phyloP scores from a whole-genome alignment of 1,140 invertebrate species.

The Bombyx mandarina region DNA sequence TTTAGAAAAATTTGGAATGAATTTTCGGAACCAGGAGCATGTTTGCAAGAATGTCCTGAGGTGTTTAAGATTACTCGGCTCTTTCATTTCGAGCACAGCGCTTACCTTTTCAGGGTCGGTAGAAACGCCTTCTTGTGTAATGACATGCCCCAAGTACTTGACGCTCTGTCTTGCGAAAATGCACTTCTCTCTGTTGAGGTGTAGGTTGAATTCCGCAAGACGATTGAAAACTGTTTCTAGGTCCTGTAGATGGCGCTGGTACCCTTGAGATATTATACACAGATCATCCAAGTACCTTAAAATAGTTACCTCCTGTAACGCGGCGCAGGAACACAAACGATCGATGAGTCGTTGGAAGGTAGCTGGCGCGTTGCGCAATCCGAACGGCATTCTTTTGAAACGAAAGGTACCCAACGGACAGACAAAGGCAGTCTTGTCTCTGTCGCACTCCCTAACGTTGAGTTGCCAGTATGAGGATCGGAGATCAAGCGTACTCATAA shows the following conservation, averaged over 20 bases:
- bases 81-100: constrained; percentile 25
- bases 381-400: constrained; percentile 47
- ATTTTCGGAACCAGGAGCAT: constrained; percentile 41
- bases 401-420: constrained; percentile 35
- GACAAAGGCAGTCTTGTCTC: constrained; percentile 64
- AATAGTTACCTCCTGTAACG: constrained; percentile 20
- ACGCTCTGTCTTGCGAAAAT: constrained; percentile 27
- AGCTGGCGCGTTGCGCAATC: constrained; percentile 39
- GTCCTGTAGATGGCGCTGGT: constrained; percentile 35
- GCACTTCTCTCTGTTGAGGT: constrained; percentile 37
- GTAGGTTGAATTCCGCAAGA: constrained; percentile 8
- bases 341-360: constrained; percentile 59
- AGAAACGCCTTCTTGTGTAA: constrained; percentile 34
- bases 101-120: constrained; percentile 33
- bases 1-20: too few species aligned
- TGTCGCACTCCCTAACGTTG: constrained; percentile 14
- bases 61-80: constrained; percentile 19
- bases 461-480: constrained; percentile 50
- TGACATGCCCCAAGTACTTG: constrained; percentile 43
- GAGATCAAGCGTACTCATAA: constrained; percentile 61
- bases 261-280: constrained; percentile 30
- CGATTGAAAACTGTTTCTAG: constrained; percentile 25
- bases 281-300: constrained; percentile 57
- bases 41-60: constrained; percentile 31
- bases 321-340: constrained; percentile 18